Percentiles rank a stretch among this genome's conserved stretches.
phyloP scores from a whole-genome alignment of 1,140 invertebrate genomes.

The Ooceraea biroi region DNA sequence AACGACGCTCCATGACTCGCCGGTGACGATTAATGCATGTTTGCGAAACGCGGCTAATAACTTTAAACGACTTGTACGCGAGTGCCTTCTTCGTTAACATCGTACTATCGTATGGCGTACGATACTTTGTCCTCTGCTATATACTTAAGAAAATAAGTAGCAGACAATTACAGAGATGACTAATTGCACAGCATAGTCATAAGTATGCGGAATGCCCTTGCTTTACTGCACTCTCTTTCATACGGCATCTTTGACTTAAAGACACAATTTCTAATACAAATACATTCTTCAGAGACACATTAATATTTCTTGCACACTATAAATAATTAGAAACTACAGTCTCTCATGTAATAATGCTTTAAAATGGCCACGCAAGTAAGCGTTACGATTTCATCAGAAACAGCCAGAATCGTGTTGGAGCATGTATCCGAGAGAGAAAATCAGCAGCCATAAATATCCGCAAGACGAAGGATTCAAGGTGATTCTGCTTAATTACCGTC shows the following conservation, averaged over 20 bases:
- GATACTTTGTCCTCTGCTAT: conserved; percentile 54
- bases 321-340: neutral
- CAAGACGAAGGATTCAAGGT: neutral
- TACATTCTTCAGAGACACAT: neutral
- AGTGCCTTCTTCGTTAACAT: conserved; percentile 46
- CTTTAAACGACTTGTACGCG: conserved; percentile 62
- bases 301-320: neutral
- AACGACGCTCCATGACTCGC: conserved; percentile 16
- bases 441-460: neutral
- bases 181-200: conserved; percentile 35
- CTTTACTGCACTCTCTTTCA: conserved; percentile 26
- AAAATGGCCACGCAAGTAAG: neutral
- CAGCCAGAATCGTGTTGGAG: neutral
- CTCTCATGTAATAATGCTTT: neutral
- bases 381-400: neutral
- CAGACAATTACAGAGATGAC: conserved; percentile 17
- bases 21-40: conserved; percentile 66
- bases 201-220: conserved; percentile 19
- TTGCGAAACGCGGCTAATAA: conserved; percentile 69
- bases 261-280: conserved; percentile 4
- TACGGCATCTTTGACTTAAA: neutral
- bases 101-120: conserved; percentile 41
- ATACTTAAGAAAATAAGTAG: conserved; percentile 50
- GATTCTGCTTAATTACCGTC: conserved; percentile 18
- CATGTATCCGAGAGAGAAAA: neutral